These are phyloP conservation scores for Luscinia luscinia DNA, from an alignment of 2,797 vertebrate species.

Conservation along the genomic window DNA sequence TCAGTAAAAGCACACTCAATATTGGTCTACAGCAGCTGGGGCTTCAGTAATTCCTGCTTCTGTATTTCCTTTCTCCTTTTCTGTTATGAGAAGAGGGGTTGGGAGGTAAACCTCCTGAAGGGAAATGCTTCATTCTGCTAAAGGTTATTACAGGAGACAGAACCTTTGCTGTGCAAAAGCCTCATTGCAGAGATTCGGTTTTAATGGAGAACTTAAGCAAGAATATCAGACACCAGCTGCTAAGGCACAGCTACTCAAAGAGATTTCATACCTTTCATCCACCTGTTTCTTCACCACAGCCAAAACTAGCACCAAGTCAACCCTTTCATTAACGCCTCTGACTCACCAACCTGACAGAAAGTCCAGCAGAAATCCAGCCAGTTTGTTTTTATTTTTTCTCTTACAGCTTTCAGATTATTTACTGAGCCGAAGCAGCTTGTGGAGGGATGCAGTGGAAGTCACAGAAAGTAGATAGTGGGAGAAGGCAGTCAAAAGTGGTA, in stretches of 20 bases:
- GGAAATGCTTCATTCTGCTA: neutral
- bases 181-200: neutral
- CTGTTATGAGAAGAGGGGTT: neutral
- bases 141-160: neutral
- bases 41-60: neutral
- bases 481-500: neutral
- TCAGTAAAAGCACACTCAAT: neutral
- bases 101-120: neutral
- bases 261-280: neutral
- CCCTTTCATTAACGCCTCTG: neutral
- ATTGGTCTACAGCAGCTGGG: neutral
- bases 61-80: neutral
- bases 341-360: neutral
- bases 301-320: neutral
- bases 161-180: neutral
- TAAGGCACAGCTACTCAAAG: neutral
- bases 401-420: neutral
- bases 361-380: neutral
- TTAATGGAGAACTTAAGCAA: neutral
- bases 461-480: accelerated
- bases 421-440: neutral
- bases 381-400: neutral
- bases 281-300: neutral
- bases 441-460: neutral
- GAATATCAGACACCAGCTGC: neutral